These are phyloP conservation scores for Oenanthe oenanthe DNA, from an alignment of 2,113 vertebrate species.

Conservation along the genomic window DNA sequence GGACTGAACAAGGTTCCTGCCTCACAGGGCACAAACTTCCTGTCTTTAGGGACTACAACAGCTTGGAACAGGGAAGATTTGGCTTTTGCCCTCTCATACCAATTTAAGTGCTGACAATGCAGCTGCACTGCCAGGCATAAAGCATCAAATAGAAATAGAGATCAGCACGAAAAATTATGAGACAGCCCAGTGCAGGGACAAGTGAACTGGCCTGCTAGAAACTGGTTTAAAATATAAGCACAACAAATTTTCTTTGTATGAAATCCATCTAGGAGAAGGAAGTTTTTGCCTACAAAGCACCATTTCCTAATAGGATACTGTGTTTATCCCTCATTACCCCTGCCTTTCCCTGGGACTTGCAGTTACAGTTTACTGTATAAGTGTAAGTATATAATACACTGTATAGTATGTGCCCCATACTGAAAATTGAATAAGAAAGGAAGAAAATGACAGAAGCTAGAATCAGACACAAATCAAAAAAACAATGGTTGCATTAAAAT, in stretches of 20 bases:
- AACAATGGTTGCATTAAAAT: too few species aligned
- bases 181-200: not conserved
- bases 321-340: not conserved
- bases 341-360: not conserved
- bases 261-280: not conserved
- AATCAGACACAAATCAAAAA: not conserved
- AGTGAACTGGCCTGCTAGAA: not conserved
- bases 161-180: not conserved
- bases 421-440: not conserved
- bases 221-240: not conserved
- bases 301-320: not conserved
- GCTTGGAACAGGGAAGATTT: not conserved
- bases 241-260: not conserved
- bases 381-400: too few species aligned
- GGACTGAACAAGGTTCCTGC: not conserved
- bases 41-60: not conserved
- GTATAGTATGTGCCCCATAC: not conserved
- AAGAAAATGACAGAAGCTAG: not conserved
- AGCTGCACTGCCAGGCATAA: rapidly evolving
- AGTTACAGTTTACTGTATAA: not conserved
- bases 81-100: not conserved
- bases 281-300: not conserved
- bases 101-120: not conserved
- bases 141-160: rapidly evolving
- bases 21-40: not conserved